Evolutionary conservation across 2,888 invertebrate genomes (phyloP).

Genomic region (Plutella xylostella): DNA sequence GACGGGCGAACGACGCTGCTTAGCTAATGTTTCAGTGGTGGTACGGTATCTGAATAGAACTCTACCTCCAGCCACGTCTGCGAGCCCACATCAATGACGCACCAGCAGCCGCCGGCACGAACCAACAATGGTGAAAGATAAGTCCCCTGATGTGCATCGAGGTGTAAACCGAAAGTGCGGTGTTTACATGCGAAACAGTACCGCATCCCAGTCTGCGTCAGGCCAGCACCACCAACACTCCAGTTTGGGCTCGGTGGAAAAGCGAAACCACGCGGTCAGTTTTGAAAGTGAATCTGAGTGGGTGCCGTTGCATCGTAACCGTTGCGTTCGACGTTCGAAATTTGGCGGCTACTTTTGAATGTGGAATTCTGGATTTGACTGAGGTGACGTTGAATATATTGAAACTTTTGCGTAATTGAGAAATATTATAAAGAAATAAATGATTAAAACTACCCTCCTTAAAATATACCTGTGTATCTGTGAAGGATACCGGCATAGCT

Average conservation of each 20-base stretch:
- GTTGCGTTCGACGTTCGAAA: neutral
- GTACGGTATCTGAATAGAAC: no score
- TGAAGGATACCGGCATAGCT: no score
- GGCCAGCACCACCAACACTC: constrained; percentile 34
- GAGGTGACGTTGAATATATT: no score
- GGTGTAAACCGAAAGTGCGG: constrained; percentile 67
- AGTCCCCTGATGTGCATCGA: constrained; percentile 68
- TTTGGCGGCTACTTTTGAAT: neutral
- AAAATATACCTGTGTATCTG: no score
- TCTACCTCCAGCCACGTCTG: no score
- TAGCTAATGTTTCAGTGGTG: no score
- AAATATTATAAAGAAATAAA: no score
- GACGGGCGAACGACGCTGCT: no score
- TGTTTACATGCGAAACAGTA: constrained; percentile 64
- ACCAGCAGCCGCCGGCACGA: constrained; percentile 34
- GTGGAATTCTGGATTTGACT: no score
- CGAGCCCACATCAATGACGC: neutral
- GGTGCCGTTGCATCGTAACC: neutral
- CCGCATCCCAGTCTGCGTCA: constrained; percentile 53
- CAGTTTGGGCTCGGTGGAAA: neutral
- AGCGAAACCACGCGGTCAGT: neutral
- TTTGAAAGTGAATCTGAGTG: constrained; percentile 3
- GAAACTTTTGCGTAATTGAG: no score
- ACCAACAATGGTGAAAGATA: constrained; percentile 69
- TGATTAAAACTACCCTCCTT: no score